Evolutionary conservation across 2,797 vertebrate species (phyloP).

Genomic region (Gallinago stenura): DNA sequence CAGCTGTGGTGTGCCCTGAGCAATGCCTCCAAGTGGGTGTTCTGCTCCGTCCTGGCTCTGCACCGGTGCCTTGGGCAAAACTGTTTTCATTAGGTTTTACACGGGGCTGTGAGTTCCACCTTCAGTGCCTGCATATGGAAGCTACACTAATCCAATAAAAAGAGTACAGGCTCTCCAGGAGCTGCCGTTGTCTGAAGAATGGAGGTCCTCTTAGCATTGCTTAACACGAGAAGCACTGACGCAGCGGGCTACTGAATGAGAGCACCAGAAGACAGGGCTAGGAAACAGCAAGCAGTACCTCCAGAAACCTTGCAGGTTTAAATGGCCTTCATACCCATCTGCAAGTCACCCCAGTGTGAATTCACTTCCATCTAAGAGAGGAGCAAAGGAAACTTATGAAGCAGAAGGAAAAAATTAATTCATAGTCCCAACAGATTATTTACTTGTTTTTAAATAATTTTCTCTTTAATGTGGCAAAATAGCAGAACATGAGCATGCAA

Average conservation of each 20-base stretch:
- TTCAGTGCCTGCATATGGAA: background rate
- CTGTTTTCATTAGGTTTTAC: constrained; percentile 5
- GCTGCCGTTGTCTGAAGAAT: background rate
- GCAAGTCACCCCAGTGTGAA: background rate
- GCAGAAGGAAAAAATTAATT: background rate
- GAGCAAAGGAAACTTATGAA: background rate
- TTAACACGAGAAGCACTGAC: background rate
- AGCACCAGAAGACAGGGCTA: background rate
- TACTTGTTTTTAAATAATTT: background rate
- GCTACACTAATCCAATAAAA: background rate
- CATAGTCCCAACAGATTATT: accelerated
- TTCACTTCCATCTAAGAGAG: background rate
- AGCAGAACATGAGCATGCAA: background rate
- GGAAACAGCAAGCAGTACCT: background rate
- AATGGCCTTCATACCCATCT: background rate
- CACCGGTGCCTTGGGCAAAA: background rate
- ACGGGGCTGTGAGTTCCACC: background rate
- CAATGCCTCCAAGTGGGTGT: background rate
- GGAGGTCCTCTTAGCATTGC: background rate
- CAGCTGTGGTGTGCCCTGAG: background rate
- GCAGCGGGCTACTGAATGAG: accelerated
- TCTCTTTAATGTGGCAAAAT: background rate
- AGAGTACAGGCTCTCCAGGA: background rate
- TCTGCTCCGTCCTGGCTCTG: background rate
- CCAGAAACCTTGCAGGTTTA: background rate